Conservation (phyloP, 1,140 invertebrate species). For the Panonychus citri region DNA sequence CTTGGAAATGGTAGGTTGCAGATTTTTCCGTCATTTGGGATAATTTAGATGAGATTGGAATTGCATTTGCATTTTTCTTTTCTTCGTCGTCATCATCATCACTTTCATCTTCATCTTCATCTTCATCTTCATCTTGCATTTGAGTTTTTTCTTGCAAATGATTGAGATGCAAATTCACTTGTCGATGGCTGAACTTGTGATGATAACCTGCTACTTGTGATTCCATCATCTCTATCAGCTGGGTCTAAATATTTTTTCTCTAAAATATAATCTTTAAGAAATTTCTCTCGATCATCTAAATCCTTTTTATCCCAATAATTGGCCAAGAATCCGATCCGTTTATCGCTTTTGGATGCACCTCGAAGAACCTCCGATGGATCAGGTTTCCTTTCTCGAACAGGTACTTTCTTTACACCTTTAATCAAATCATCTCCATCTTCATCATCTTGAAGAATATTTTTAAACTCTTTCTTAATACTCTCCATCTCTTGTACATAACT, state of each 20-base stretch:
- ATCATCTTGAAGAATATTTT: conserved; percentile 8
- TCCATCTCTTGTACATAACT: conserved; percentile 13
- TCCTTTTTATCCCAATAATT: conserved; percentile 58
- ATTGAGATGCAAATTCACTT: not conserved
- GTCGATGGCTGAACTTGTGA: no score
- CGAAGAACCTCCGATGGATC: not conserved
- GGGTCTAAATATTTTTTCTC: conserved; percentile 44
- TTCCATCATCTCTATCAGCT: conserved; percentile 11
- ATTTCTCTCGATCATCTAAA: conserved; percentile 57
- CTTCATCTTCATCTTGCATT: not conserved
- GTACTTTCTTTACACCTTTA: conserved; percentile 8
- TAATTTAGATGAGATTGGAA: not conserved
- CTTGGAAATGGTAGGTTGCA: conserved; percentile 8
- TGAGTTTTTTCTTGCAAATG: not conserved
- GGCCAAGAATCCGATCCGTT: conserved; percentile 36
- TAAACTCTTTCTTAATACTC: conserved; percentile 14
- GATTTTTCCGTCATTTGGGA: conserved; percentile 6
- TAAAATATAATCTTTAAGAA: conserved; percentile 72
- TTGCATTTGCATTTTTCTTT: not conserved
- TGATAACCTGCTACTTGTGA: no score
- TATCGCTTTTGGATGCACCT: conserved; percentile 12
- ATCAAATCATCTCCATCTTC: conserved; percentile 14
- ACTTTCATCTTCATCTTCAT: not conserved
- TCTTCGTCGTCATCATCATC: not conserved
- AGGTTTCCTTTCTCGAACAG: not conserved